phyloP scores from a whole-genome alignment of 2,113 vertebrate species.

The Microtus richardsoni region DNA sequence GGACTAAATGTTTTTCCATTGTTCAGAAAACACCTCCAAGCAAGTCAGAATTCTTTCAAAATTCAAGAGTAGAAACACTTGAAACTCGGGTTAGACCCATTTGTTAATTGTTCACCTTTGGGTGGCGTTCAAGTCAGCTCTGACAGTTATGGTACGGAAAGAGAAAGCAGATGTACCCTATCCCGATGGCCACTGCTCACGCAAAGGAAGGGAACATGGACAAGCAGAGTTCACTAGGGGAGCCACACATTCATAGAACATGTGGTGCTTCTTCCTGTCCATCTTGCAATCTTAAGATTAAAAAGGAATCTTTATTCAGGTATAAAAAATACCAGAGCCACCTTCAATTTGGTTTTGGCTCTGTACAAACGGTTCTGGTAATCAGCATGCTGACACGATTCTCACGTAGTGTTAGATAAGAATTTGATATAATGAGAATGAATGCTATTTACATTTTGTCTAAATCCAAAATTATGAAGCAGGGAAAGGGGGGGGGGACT shows the following conservation, averaged over 20 bases:
- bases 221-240: background rate
- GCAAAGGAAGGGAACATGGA: background rate
- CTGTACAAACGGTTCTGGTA: slow-evolving; percentile 14
- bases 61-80: slow-evolving; percentile 50
- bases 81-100: background rate
- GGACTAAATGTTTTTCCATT: background rate
- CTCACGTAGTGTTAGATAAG: background rate
- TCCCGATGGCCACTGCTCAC: background rate
- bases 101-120: slow-evolving; percentile 6
- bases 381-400: background rate
- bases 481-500: background rate
- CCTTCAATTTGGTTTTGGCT: background rate
- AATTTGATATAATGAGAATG: background rate
- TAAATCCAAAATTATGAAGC: background rate
- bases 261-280: background rate
- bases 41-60: slow-evolving; percentile 44
- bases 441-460: slow-evolving; percentile 13
- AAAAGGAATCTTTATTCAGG: slow-evolving; percentile 7
- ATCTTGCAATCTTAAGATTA: background rate
- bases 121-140: background rate
- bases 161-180: background rate
- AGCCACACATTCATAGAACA: background rate
- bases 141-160: background rate
- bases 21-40: slow-evolving; percentile 41
- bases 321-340: slow-evolving; percentile 2